Evolutionary conservation across 1,140 invertebrate species (phyloP), one percentile per base, ranked within the genome.

Genomic region (Trachymyrmex cornetzi): DNA sequence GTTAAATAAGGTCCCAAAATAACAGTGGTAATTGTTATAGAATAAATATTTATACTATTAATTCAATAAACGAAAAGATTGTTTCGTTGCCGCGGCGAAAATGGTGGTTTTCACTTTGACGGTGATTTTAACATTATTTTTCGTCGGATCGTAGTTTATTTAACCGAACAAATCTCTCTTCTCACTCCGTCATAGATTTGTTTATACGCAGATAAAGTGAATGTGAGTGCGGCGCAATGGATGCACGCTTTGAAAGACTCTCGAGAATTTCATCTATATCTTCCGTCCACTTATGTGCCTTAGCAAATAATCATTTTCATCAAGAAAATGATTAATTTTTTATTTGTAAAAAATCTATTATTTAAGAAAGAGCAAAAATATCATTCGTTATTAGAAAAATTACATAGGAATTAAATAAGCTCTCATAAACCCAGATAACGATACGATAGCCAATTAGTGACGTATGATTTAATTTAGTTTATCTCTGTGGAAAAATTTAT

Each of bases 141-240:
- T 74, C 19, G 48, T 38, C 19, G 5, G 9, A 3, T 48, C 6
- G 27, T 24, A 50, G 69, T 88, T 88, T 81, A 85, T 88, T 88
- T 77, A 64, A 3, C 11, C 24, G 27, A 48, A 84, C 61, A 50
- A 61, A 61, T 74, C 77, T 89, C 71, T 89, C 77, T 64, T 55
- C 34, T 48, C 55, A n/a, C 48, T 55, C 12, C 19, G 14, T 61
- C 50, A 67, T 80, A 27, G 74, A 88, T 84, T 88, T 85, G 63
- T 71, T 88, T 89, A 81, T 77, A 67, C 55, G 72, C 64, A 77
- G 74, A 81, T 86, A 67, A 89, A 88, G 77, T 59, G 84, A 89
- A 82, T 44, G 38, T 53, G 80, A 71, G 19, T n/a, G 27, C 27
- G 27, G 67, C 38, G 34, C 55, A 74, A n/a, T 27, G 14, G 30